phyloP scores from a whole-genome alignment of 2,888 invertebrate genomes.

The Drosophila antonietae region DNA sequence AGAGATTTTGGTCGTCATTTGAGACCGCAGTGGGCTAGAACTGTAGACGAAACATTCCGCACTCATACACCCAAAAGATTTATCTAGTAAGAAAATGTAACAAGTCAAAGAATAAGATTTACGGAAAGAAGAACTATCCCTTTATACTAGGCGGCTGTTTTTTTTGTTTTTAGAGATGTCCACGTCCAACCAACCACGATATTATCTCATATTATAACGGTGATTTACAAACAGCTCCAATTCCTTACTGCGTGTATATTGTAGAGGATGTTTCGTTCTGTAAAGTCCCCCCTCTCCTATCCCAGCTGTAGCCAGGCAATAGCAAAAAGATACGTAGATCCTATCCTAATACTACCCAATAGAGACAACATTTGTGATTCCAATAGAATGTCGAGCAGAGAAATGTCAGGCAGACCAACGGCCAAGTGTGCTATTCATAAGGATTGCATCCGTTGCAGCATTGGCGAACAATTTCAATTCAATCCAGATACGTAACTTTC shows the following conservation, averaged over 20 bases:
- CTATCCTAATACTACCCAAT: slow-evolving; percentile 31
- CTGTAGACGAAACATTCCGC: too few species aligned
- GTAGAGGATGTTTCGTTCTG: slow-evolving; percentile 73
- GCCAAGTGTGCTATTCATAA: slow-evolving; percentile 40
- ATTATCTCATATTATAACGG: too few species aligned
- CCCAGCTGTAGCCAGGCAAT: slow-evolving; percentile 32
- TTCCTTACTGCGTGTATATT: slow-evolving; percentile 67
- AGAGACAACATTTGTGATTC: slow-evolving; percentile 59
- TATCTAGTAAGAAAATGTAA: too few species aligned
- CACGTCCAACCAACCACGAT: too few species aligned
- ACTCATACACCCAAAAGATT: too few species aligned
- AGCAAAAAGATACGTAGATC: slow-evolving; percentile 41
- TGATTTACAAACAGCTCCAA: too few species aligned
- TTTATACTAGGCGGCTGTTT: too few species aligned
- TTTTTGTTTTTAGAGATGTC: too few species aligned
- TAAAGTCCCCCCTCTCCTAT: slow-evolving; percentile 47
- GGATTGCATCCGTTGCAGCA: slow-evolving; percentile 30
- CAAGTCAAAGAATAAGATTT: too few species aligned
- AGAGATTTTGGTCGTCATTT: too few species aligned
- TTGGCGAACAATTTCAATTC: slow-evolving; percentile 59
- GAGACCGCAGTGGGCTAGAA: too few species aligned
- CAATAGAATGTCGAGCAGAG: slow-evolving; percentile 26
- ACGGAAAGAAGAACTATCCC: too few species aligned
- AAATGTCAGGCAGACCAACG: slow-evolving; percentile 49
- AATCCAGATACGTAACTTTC: slow-evolving; percentile 85